Base-by-base conservation (phyloP, 2,113 vertebrate genomes). In the Acanthochromis polyacanthus region DNA sequence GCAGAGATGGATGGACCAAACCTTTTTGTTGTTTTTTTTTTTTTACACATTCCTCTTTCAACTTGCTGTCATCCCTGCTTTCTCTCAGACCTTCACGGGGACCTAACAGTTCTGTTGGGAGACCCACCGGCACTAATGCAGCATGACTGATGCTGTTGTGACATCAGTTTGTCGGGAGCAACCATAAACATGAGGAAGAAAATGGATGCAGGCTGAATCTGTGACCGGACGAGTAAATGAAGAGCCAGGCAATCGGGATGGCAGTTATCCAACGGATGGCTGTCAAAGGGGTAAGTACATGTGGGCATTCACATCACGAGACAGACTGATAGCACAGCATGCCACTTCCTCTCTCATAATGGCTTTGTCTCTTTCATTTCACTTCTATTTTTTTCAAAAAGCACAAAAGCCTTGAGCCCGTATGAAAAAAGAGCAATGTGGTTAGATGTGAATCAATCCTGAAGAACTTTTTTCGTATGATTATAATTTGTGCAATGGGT, bases 171-270 rank as follows among this genome's bases (percentile, higher is more conserved):
- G 79, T 71, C 48, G 52, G 48, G 5, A 73, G 25, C 23, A 17
- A 66, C 30, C 23, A 48, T 53, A 45, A 80, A 73, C 58, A 75
- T 1, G 16, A 55, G 30, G 36, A 77, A 10, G 25, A 59, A 71
- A 52, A 62, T 59, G 28, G 77, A 53, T 23, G 19, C 23, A 62
- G 55, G n/a, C 43, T 32, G 53, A 61, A 59, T 64, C 50, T 53
- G 48, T 40, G 50, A 64, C 58, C 78, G 56, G 76, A 73, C 22
- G 3, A 66, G 71, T 73, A 63, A 71, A 69, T 43, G n/a, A 78
- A 45, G 25, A 76, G 74, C 43, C 14, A 56, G 61, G 30, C 43
- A 52, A 45, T n/a, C 15, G 6, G 36, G 57, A 60, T 66, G 58
- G 65, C 62, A 8, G n/a, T 45, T 55, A 59, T 59, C 72, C 46